These are phyloP conservation scores for Petrocephalus microphthalmus DNA, from an alignment of 2,113 vertebrate species.

Conservation along the genomic window DNA sequence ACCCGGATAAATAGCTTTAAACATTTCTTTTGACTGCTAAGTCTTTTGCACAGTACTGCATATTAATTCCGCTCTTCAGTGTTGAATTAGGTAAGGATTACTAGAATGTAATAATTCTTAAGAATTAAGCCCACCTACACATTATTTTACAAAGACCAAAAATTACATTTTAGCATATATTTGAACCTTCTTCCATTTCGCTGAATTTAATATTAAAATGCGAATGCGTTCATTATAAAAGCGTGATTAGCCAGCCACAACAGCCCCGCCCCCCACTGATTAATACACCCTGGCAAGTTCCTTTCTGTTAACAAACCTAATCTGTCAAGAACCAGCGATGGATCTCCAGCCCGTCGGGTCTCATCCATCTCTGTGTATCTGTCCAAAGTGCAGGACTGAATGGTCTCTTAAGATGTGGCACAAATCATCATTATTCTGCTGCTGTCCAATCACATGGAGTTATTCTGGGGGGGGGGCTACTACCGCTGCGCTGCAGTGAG, in stretches of 20 bases:
- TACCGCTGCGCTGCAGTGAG: no score
- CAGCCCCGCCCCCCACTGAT: neutral
- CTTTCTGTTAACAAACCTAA: constrained; percentile 1
- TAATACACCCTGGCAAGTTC: neutral
- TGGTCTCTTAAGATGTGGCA: neutral
- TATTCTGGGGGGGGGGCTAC: neutral
- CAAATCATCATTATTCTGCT: constrained; percentile 2
- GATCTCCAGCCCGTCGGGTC: neutral
- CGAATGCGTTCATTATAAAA: neutral
- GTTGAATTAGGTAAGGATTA: neutral
- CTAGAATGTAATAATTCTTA: neutral
- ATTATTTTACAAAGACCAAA: neutral
- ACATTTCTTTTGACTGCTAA: neutral
- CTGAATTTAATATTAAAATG: neutral
- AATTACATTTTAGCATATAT: neutral
- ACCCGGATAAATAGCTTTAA: neutral
- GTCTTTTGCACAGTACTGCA: neutral
- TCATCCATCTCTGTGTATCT: constrained; percentile 4
- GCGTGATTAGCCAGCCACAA: neutral
- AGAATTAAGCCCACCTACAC: neutral
- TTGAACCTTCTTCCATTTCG: neutral
- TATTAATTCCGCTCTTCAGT: neutral
- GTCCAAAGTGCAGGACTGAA: neutral
- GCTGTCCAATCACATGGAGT: neutral
- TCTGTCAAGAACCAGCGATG: neutral